These are phyloP conservation scores for Morelia viridis DNA, from an alignment of 2,797 vertebrate species.

Conservation along the genomic window DNA sequence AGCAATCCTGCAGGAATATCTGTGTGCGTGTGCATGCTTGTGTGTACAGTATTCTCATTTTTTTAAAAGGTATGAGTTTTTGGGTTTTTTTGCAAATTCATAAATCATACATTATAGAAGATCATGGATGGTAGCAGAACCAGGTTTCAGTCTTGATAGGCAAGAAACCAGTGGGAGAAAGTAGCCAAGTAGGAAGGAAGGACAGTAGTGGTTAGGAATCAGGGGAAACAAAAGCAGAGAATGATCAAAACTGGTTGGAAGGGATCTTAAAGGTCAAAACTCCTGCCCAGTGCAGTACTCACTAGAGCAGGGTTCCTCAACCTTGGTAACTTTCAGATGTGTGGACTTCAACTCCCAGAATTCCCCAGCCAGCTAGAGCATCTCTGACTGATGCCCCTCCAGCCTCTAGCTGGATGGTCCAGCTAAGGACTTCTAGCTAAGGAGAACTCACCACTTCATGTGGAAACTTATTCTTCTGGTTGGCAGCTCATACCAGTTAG, in stretches of 20 bases:
- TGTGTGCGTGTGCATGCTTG: not conserved
- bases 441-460: not conserved
- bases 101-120: not conserved
- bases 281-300: not conserved
- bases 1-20: not conserved
- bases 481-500: not conserved
- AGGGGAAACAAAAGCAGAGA: not conserved
- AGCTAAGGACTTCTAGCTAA: not conserved
- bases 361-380: not conserved
- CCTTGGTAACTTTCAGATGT: too few relatives aligned
- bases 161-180: not conserved
- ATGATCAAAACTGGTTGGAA: too few relatives aligned
- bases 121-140: not conserved
- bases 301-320: not conserved
- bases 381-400: not conserved
- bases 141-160: not conserved
- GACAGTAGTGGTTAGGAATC: not conserved
- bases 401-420: not conserved
- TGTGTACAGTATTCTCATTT: not conserved
- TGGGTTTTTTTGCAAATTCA: not conserved
- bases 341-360: too few relatives aligned
- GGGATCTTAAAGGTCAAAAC: not conserved
- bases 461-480: not conserved
- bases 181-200: not conserved
- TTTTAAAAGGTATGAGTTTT: not conserved